These are phyloP conservation scores for Clarias gariepinus DNA, from an alignment of 2,113 vertebrate genomes.

Conservation along the genomic window DNA sequence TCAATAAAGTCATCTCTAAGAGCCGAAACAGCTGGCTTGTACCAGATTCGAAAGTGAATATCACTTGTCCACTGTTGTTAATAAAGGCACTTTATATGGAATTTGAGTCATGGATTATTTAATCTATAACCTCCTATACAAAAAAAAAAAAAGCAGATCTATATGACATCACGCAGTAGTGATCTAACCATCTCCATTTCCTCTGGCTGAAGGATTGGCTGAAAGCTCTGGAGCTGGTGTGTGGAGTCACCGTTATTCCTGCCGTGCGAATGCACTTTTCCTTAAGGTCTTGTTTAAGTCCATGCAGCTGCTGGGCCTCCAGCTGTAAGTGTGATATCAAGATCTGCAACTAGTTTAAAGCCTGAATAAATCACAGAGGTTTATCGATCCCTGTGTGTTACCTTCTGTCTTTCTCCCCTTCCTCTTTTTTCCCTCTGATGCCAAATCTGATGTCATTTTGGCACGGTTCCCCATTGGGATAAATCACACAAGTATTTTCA, in stretches of 20 bases:
- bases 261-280: background rate
- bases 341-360: slow-evolving; percentile 10
- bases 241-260: background rate
- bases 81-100: background rate
- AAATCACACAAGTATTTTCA: slow-evolving; percentile 31
- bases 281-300: background rate
- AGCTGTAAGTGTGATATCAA: slow-evolving; percentile 16
- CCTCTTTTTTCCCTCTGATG: background rate
- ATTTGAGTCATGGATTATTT: background rate
- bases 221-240: background rate
- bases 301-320: background rate
- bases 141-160: background rate
- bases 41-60: background rate
- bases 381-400: background rate
- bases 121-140: background rate
- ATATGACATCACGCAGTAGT: background rate
- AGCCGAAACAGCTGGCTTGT: background rate
- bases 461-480: slow-evolving; percentile 2
- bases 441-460: slow-evolving; percentile 47
- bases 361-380: slow-evolving; percentile 17
- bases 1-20: background rate
- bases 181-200: background rate
- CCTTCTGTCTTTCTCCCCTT: background rate
- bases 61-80: background rate
- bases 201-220: background rate